Percentiles rank a stretch among this genome's conserved stretches.
Evolutionary conservation across 1,140 invertebrate species (phyloP).

Genomic region (Parapsyche elsis): DNA sequence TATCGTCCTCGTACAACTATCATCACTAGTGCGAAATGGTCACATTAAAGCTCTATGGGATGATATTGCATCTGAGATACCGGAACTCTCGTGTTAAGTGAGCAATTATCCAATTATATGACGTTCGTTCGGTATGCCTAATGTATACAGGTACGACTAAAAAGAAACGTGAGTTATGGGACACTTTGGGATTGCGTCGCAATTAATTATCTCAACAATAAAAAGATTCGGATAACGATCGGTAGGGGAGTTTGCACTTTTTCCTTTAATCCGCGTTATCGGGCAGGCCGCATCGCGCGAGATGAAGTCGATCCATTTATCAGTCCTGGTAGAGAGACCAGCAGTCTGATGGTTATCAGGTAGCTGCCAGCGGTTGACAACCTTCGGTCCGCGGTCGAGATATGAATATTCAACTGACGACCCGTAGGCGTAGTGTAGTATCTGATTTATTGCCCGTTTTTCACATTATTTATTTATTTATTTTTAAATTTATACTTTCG

Average conservation of each 20-base stretch:
- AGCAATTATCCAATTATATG: background rate
- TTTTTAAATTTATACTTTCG: too few relatives aligned
- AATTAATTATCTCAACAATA: conserved; percentile 53
- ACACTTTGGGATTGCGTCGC: conserved; percentile 21
- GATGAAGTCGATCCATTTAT: conserved; percentile 52
- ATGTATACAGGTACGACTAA: background rate
- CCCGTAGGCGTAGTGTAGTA: background rate
- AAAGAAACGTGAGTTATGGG: conserved; percentile 18
- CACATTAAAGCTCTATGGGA: background rate
- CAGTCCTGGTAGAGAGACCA: conserved; percentile 22
- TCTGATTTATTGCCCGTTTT: conserved; percentile 7
- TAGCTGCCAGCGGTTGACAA: conserved; percentile 22
- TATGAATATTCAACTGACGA: background rate
- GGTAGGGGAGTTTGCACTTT: conserved; percentile 34
- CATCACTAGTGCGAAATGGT: background rate
- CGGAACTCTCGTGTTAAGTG: too few relatives aligned
- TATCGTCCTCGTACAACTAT: background rate
- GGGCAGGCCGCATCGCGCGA: conserved; percentile 40
- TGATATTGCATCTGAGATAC: too few relatives aligned
- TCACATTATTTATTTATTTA: conserved; percentile 16
- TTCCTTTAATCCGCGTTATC: conserved; percentile 39
- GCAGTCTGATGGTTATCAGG: conserved; percentile 33
- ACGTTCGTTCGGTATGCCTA: background rate
- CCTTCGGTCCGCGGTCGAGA: conserved; percentile 6
- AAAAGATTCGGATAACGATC: conserved; percentile 27